phyloP scores from a whole-genome alignment of 2,113 vertebrate genomes.

The Odontesthes bonariensis region DNA sequence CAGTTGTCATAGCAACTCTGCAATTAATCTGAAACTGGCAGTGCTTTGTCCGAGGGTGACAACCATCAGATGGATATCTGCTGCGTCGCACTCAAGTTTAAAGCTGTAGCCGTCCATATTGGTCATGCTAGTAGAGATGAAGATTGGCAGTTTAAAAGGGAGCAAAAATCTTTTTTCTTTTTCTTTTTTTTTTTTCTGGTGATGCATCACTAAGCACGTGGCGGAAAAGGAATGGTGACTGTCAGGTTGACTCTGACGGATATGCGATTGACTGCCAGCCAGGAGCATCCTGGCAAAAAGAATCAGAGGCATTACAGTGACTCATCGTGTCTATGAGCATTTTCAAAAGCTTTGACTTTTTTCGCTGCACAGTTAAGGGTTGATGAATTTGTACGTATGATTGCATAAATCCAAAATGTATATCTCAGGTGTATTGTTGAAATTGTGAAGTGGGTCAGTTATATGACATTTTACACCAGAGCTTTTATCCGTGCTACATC shows the following conservation, averaged over 20 bases:
- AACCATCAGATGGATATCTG: constrained; percentile 54
- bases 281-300: constrained; percentile 21
- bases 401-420: neutral
- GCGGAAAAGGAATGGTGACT: constrained; percentile 23
- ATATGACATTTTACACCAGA: neutral
- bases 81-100: constrained; percentile 2
- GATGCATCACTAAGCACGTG: neutral
- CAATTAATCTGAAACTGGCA: constrained; percentile 61
- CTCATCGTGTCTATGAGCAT: constrained; percentile 17
- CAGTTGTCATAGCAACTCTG: constrained; percentile 73
- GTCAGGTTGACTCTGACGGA: constrained; percentile 31
- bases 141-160: constrained; percentile 14
- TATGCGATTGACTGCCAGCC: constrained; percentile 27
- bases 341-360: neutral
- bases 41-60: constrained; percentile 66
- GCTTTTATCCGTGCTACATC: neutral
- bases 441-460: neutral
- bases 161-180: constrained; percentile 29
- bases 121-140: neutral
- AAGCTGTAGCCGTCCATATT: constrained; percentile 13
- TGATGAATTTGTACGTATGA: neutral
- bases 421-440: neutral
- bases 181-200: constrained; percentile 24
- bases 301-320: neutral
- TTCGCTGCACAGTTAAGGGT: neutral